Conservation (phyloP, 2,797 vertebrate genomes). For the Trachops cirrhosus region DNA sequence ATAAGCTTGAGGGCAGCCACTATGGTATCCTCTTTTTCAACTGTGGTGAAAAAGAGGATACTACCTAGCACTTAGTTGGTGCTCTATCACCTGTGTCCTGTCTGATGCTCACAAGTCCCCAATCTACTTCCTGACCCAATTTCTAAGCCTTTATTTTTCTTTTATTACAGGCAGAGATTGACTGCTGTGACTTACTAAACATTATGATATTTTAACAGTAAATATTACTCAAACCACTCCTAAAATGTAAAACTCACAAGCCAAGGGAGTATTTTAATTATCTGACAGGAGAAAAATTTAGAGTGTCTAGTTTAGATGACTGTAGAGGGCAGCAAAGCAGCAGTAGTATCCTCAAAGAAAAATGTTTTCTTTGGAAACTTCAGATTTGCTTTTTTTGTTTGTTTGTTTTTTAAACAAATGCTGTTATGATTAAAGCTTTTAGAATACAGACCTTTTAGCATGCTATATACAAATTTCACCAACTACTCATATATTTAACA, state of each 20-base stretch:
- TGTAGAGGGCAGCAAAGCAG: slow-evolving; percentile 77
- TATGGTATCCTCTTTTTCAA: not conserved
- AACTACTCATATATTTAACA: not conserved
- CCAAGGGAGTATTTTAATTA: slow-evolving; percentile 16
- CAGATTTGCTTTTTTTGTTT: not conserved
- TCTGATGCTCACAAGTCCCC: not conserved
- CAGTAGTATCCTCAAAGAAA: slow-evolving; percentile 41
- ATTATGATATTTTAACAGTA: slow-evolving; percentile 4
- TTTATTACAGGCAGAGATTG: not conserved
- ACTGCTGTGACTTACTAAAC: not conserved
- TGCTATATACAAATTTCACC: slow-evolving; percentile 7
- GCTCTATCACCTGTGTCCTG: not conserved
- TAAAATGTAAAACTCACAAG: slow-evolving; percentile 21
- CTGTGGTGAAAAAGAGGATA: not conserved
- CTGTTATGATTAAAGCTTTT: slow-evolving; percentile 36
- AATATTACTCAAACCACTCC: slow-evolving; percentile 9
- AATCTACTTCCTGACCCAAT: not conserved
- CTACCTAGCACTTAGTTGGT: not conserved
- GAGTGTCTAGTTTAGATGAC: slow-evolving; percentile 47
- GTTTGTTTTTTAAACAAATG: slow-evolving; percentile 34
- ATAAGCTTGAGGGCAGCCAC: not conserved
- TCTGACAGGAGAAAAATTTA: not conserved
- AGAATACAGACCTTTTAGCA: not conserved
- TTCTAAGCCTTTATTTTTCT: slow-evolving; percentile 11
- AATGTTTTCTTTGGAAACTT: slow-evolving; percentile 17